These are phyloP conservation scores for Pantherophis vulpinus DNA, from an alignment of 2,797 vertebrate genomes.

Conservation along the genomic window DNA sequence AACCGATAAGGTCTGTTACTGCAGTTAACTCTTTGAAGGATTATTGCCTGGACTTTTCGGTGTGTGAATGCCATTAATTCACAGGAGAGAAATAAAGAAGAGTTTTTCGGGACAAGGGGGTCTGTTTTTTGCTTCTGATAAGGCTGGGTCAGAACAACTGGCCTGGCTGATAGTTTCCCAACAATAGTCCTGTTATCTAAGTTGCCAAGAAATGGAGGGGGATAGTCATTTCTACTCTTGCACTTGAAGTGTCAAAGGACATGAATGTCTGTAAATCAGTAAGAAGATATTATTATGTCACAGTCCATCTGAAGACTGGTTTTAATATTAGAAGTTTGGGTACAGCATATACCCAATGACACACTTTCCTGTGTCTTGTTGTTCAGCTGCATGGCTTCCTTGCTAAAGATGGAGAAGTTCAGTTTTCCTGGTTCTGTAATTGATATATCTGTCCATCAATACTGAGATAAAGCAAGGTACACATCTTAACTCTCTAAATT, in stretches of 20 bases:
- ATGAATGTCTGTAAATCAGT: conserved; percentile 3
- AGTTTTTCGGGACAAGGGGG: too few relatives aligned
- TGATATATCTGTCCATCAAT: not conserved
- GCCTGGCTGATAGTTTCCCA: not conserved
- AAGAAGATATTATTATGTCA: conserved; percentile 16
- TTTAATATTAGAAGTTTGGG: not conserved
- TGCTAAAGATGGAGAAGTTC: not conserved
- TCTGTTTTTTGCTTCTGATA: too few relatives aligned
- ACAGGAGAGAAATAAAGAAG: too few relatives aligned
- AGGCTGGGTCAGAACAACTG: too few relatives aligned
- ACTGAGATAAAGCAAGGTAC: not conserved
- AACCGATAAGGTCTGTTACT: too few relatives aligned
- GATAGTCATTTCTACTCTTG: not conserved
- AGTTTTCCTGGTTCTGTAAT: not conserved
- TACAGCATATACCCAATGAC: not conserved
- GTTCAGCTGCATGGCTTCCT: not conserved
- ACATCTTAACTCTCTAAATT: not conserved
- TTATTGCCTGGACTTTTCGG: too few relatives aligned
- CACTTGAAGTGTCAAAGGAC: not conserved
- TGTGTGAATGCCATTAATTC: too few relatives aligned
- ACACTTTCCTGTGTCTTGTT: not conserved
- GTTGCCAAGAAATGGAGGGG: not conserved
- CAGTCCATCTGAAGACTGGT: not conserved
- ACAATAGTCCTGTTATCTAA: not conserved
- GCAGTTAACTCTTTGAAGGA: too few relatives aligned